Percentiles rank a stretch among this genome's conserved stretches.
These are phyloP conservation scores for Drosophila biarmipes DNA, from an alignment of 1,140 invertebrate genomes.

Conservation along the genomic window DNA sequence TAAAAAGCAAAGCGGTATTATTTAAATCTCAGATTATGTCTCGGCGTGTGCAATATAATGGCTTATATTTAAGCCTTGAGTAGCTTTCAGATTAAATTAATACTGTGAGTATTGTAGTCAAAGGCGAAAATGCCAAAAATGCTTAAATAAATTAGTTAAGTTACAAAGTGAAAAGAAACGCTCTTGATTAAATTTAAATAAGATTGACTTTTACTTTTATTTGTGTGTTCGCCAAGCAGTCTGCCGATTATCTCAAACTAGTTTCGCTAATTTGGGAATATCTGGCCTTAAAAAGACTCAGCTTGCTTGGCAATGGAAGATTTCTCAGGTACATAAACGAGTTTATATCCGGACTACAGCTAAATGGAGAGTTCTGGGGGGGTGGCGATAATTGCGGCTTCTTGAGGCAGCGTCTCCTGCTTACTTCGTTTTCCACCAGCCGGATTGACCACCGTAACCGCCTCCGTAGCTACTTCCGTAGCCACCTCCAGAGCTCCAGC, in stretches of 20 bases:
- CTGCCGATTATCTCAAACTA: constrained; percentile 31
- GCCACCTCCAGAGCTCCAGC: constrained; percentile 12
- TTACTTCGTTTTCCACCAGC: constrained; percentile 67
- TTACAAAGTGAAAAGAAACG: constrained; percentile 2
- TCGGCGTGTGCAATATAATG: constrained; percentile 13
- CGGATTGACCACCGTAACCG: constrained; percentile 50
- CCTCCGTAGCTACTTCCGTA: constrained; percentile 41
- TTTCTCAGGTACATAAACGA: constrained; percentile 52
- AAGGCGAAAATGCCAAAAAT: neutral
- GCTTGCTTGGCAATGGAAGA: constrained; percentile 5
- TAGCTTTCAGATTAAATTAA: neutral
- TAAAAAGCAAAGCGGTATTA: neutral
- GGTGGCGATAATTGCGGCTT: neutral
- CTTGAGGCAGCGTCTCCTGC: neutral
- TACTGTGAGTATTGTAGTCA: neutral
- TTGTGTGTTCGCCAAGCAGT: constrained; percentile 20
- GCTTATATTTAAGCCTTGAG: neutral
- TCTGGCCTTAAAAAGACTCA: constrained; percentile 6
- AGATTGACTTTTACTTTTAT: constrained; percentile 38
- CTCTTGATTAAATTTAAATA: constrained; percentile 24
- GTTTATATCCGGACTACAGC: constrained; percentile 38
- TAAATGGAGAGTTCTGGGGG: constrained; percentile 10
- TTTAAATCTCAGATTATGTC: neutral
- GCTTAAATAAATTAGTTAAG: neutral
- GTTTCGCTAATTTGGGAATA: constrained; percentile 17